phyloP scores from a whole-genome alignment of 2,113 vertebrate species.

The Corvus hawaiiensis region DNA sequence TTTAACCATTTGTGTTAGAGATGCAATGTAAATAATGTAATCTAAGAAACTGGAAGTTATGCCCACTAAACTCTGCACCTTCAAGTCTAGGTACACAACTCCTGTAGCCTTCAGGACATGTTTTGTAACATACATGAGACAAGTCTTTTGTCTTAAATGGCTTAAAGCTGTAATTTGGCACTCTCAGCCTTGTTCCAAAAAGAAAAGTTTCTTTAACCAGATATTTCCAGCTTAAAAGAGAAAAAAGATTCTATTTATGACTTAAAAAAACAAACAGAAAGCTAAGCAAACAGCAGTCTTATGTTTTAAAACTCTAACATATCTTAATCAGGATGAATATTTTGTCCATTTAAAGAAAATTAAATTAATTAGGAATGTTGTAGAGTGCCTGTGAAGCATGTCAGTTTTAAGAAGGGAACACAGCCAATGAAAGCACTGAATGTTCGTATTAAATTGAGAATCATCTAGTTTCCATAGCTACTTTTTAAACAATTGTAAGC shows the following conservation, averaged over 20 bases:
- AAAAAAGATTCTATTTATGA: neutral
- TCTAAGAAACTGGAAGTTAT: neutral
- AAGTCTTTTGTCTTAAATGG: neutral
- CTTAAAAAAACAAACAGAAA: neutral
- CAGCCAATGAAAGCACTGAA: conserved; percentile 49
- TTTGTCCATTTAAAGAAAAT: conserved; percentile 36
- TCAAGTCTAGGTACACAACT: neutral
- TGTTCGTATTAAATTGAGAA: neutral
- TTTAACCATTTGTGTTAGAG: neutral
- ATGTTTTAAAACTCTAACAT: neutral
- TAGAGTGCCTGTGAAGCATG: neutral
- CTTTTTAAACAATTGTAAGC: conserved; percentile 8
- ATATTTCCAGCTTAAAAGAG: neutral
- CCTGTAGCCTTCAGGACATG: neutral
- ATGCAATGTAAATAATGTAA: neutral
- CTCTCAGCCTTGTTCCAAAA: neutral
- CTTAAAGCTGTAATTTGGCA: neutral
- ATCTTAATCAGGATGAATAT: neutral
- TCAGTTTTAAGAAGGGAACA: neutral
- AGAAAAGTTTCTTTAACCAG: conserved; percentile 11
- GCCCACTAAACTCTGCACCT: neutral
- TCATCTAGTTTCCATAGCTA: conserved; percentile 27
- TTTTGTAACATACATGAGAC: neutral
- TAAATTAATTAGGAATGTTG: neutral
- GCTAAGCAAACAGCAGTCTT: neutral